These are phyloP conservation scores for Monomorium pharaonis DNA, from an alignment of 1,140 invertebrate genomes.

Conservation along the genomic window DNA sequence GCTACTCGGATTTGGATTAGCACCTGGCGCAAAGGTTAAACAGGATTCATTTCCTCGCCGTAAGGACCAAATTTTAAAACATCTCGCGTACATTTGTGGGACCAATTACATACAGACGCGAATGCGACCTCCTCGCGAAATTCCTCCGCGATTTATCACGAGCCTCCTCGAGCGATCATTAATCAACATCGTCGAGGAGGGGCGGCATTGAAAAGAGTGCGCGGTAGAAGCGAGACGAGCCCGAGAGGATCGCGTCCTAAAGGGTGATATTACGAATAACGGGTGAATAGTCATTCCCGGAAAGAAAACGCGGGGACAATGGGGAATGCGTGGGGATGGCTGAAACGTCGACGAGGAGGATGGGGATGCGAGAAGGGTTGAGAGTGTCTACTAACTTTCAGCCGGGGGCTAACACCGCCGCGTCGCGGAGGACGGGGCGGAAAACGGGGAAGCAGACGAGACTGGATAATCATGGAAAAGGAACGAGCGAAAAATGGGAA, in stretches of 20 bases:
- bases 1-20: neutral
- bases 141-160: slow-evolving; percentile 65
- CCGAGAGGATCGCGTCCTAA: slow-evolving; percentile 14
- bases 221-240: neutral
- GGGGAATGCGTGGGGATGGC: slow-evolving; percentile 49
- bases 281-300: slow-evolving; percentile 57
- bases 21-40: neutral
- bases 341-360: slow-evolving; percentile 2
- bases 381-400: slow-evolving; percentile 57
- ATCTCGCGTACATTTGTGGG: neutral
- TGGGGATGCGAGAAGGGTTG: neutral
- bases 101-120: slow-evolving; percentile 60
- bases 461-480: slow-evolving; percentile 37
- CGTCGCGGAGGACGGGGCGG: neutral
- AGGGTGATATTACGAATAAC: slow-evolving; percentile 64
- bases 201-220: slow-evolving; percentile 33
- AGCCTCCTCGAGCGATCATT: slow-evolving; percentile 65
- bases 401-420: slow-evolving; percentile 53
- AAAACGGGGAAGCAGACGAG: slow-evolving; percentile 40
- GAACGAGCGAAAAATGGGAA: slow-evolving; percentile 9
- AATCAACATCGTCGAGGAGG: slow-evolving; percentile 59
- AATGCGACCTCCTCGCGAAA: slow-evolving; percentile 27
- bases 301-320: slow-evolving; percentile 69
- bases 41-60: neutral
- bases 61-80: neutral